Evolutionary conservation across 2,797 vertebrate genomes (phyloP).

Genomic region (Characodon lateralis): DNA sequence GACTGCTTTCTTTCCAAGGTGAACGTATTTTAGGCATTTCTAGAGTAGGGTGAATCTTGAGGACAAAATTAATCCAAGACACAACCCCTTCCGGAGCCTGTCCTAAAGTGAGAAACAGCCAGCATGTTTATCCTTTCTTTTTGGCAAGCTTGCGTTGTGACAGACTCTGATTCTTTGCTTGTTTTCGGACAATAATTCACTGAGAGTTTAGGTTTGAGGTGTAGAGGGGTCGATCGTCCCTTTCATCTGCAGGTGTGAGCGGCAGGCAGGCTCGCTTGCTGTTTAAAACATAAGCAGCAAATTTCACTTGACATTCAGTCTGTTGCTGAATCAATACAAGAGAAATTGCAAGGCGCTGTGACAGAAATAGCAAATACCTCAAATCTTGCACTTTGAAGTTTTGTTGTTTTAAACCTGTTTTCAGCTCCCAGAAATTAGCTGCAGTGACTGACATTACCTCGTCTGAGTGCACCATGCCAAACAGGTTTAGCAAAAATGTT

Average conservation of each 20-base stretch:
- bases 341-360: conserved; percentile 14
- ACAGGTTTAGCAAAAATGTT: background rate
- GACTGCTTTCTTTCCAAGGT: conserved; percentile 42
- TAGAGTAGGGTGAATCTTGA: conserved; percentile 22
- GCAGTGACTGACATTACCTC: conserved; percentile 9
- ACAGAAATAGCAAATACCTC: conserved; percentile 34
- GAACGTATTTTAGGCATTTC: conserved; percentile 55
- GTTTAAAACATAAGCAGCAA: background rate
- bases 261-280: background rate
- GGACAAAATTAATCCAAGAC: background rate
- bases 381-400: conserved; percentile 50
- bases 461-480: background rate
- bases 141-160: conserved; percentile 3
- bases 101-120: background rate
- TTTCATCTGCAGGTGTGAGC: conserved; percentile 44
- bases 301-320: conserved; percentile 17
- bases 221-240: conserved; percentile 5
- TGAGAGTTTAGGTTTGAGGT: conserved; percentile 26
- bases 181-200: background rate
- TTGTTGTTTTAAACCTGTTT: conserved; percentile 61
- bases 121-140: background rate
- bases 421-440: conserved; percentile 15
- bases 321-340: conserved; percentile 14
- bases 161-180: background rate
- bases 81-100: background rate